Evolutionary conservation across 2,113 vertebrate species (phyloP), one percentile per base, ranked within the genome.

Genomic region (Campylorhamphus procurvoides): DNA sequence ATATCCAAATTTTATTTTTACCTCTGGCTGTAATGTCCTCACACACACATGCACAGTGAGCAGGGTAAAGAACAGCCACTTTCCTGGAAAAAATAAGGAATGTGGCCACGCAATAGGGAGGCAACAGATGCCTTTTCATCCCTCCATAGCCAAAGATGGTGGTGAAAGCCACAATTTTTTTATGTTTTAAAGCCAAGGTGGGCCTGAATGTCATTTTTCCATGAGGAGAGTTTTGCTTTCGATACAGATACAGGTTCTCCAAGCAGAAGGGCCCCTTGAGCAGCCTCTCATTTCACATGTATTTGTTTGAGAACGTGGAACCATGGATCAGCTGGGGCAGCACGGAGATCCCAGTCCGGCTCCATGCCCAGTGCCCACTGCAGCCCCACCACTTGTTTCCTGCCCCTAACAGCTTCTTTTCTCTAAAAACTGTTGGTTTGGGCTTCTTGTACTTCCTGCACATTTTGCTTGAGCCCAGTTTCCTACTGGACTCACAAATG

Each of bases 271-370:
- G 55, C 9, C 46, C 53, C 67, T 42, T 17, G 3, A 4, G 75
- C 69, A 94, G 66, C 39, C 17, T 81, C 33, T 7, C 2, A 0
- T 24, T n/a, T 23, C 35, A 6, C 1, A 19, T 0, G 1, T 3
- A 0, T n/a, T 58, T 40, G 8, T 28, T 29, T 3, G 2, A 60
- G n/a, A 18, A 16, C 0, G 2, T n/a, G 39, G 64, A 50, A 27
- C 3, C 3, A 2, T 0, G 1, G 58, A 79, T 75, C 58, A 23
- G 83, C 79, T 5, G 0, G 56, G n/a, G 56, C 56, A 59, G 56
- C n/a, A 25, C 2, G 1, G 1, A 12, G 68, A 27, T 69, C 53
- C 49, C 2, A 0, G 42, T 29, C 58, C 7, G 0, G 71, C 18
- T 7, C 59, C 0, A 0, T 29, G 42, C 42, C 75, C 79, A 2